Base-by-base conservation (phyloP, 2,797 vertebrate genomes). In the Mycteria americana region DNA sequence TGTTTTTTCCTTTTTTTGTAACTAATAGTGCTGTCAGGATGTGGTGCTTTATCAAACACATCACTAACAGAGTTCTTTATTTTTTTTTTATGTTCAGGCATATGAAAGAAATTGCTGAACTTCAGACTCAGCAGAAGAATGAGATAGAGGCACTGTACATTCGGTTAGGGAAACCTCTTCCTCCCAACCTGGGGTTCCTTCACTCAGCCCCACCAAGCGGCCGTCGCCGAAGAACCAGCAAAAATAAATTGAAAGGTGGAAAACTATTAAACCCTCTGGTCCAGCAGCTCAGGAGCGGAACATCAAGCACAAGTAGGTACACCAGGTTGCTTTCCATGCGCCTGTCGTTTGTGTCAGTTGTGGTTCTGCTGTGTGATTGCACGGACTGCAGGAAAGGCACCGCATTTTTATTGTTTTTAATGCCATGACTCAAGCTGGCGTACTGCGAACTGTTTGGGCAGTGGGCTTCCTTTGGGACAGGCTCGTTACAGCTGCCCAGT, bases 41-140 rank as follows among this genome's bases (percentile, higher is more conserved):
- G n/a, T 37, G 28, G 18, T 85, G 46, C 54, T 78, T 76, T 84
- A 41, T 57, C 54, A 46, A 35, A 57, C 33, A 11, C 4, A 9
- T 33, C 2, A 0, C 85, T 88, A 92, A 17, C 75, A 67, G 33
- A 54, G 23, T 35, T 31, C 19, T 73, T 33, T 45, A 1, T 45
- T 50, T 72, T 92, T 45, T 50, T 72, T 92, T 81, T 69, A 30
- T 76, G n/a, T 56, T 88, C 84, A 99, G 99, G 94, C 99, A 99
- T 97, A 98, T 99, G 98, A 99, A 98, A 79, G 99, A 99, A 98
- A 99, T 99, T 92, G 98, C 99, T 10, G 99, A 99, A 96, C 98
- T 99, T 67, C 99, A 99, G 97, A 99, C 98, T 39, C 98, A 99
- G 93, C 99, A 99, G 97, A 98, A 99, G 75, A 99, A 98, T 31